These are phyloP conservation scores for Pogonomyrmex californicus DNA, from an alignment of 1,140 invertebrate genomes.

Conservation along the genomic window DNA sequence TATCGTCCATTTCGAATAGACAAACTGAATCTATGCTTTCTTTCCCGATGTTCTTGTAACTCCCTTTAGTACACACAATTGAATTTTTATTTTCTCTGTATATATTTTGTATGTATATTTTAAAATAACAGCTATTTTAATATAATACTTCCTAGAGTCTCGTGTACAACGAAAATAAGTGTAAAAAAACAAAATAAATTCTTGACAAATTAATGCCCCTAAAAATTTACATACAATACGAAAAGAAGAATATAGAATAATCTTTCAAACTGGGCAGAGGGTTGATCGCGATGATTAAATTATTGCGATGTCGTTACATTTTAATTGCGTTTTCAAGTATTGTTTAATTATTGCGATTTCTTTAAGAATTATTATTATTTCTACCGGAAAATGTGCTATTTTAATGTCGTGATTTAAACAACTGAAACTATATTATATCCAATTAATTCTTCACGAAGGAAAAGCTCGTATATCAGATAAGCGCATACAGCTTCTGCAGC, in stretches of 20 bases:
- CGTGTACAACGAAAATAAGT: neutral
- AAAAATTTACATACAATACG: neutral
- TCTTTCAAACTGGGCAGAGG: neutral
- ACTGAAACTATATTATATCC: neutral
- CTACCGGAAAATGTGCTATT: neutral
- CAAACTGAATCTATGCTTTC: constrained; percentile 24
- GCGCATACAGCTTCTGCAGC: neutral
- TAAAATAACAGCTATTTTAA: neutral
- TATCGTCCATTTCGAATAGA: constrained; percentile 25
- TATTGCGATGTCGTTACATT: neutral
- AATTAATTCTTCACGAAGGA: neutral
- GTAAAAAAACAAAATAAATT: neutral
- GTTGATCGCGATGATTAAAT: neutral
- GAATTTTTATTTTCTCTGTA: neutral
- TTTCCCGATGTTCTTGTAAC: neutral
- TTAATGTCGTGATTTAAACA: neutral
- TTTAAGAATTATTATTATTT: neutral
- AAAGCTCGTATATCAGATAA: constrained; percentile 15
- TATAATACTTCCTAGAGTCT: neutral
- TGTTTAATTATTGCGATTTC: neutral
- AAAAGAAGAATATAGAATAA: neutral
- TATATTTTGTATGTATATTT: neutral
- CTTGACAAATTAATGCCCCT: neutral
- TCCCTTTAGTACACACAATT: constrained; percentile 1
- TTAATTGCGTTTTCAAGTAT: neutral